Evolutionary conservation across 1,140 invertebrate genomes (phyloP), one percentile per base, ranked within the genome.

Genomic region (Zaprionus taronus): DNA sequence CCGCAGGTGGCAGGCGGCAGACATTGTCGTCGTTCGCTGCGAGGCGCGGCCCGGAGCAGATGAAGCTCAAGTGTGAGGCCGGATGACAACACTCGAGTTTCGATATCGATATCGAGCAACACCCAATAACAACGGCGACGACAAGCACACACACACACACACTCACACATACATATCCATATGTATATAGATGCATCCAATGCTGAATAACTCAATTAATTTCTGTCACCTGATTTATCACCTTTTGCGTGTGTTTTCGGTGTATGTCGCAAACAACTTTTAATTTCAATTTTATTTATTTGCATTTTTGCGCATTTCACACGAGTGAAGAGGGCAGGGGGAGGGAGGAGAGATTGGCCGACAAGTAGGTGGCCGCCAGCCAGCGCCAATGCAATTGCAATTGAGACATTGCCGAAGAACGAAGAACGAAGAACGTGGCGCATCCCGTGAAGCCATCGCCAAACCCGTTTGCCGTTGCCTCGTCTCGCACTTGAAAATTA

Each of bases 151-250:
- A 74, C 66, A 66, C 64, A 74, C 71, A 77, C 31, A 74, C 75
- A 75, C 70, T 74, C 66, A 68, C 53, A 61, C 34, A 26, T n/a
- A 58, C 65, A 51, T 26, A 44, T 49, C 51, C 65, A 73, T 36
- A 20, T 60, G n/a, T 31, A 20, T 60, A 58, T 57, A 63, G 83
- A 67, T 74, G 72, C 83, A 72, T 64, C 77, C 79, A 82, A 86
- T 82, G 83, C 71, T 83, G 83, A 92, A 92, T 92, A 92, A 91
- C 91, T 92, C 91, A 92, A 92, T 92, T 92, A 92, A 92, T 92
- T 92, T 92, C 78, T 92, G 91, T 92, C 91, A 85, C 91, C 91
- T 92, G 91, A 92, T 92, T 92, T 92, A 92, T 92, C 91, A 92
- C 91, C 91, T 89, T 83, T 83, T 77, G 77, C 81, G 79, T 79